Evolutionary conservation across 35 echinoderm and acorn worm genomes (phyloP).

Genomic region (Holothuria glaberrima): DNA sequence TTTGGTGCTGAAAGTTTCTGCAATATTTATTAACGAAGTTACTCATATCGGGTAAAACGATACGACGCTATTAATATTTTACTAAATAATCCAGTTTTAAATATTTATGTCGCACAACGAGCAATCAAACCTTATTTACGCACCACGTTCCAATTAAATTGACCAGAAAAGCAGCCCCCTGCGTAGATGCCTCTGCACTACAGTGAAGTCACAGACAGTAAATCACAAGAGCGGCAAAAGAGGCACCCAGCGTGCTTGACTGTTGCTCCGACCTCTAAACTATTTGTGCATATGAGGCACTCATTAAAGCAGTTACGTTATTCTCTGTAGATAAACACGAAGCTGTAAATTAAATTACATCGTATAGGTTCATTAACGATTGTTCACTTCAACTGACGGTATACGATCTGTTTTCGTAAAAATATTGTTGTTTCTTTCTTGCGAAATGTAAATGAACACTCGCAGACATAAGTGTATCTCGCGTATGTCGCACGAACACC

Average conservation of each 20-base stretch:
- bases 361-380: too few species aligned
- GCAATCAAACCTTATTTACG: not conserved
- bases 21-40: too few species aligned
- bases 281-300: slow-evolving; percentile 18
- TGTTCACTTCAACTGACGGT: too few species aligned
- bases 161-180: not conserved
- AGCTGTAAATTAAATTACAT: not conserved
- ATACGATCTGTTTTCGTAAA: too few species aligned
- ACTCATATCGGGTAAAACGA: too few species aligned
- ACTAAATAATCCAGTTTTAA: slow-evolving; percentile 4
- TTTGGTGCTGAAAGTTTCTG: too few species aligned
- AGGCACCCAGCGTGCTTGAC: not conserved
- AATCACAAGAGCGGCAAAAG: not conserved
- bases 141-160: slow-evolving; percentile 14
- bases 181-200: too few species aligned
- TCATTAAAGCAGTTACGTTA: slow-evolving; percentile 24
- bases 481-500: too few species aligned
- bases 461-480: too few species aligned
- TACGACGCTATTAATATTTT: slow-evolving; percentile 18
- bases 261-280: not conserved
- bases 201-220: not conserved
- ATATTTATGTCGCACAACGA: not conserved
- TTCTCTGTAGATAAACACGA: slow-evolving; percentile 1
- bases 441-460: too few species aligned
- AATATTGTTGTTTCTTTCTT: too few species aligned